phyloP scores from a whole-genome alignment of 2,888 invertebrate species.

The Acleris cristana region DNA sequence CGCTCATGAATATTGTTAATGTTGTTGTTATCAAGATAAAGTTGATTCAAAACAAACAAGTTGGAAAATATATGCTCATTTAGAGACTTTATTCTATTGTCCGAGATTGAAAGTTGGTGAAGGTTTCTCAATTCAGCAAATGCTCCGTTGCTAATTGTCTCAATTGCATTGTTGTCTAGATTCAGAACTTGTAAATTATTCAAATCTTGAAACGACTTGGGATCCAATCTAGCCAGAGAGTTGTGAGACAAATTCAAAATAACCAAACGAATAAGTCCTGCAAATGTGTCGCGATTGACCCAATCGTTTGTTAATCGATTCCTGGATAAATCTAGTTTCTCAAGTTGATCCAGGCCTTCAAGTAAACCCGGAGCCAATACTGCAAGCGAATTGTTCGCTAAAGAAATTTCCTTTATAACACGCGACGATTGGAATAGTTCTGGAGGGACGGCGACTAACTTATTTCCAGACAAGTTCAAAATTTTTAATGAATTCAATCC shows the following conservation, averaged over 20 bases:
- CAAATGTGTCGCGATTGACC: constrained; percentile 91
- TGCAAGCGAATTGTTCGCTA: constrained; percentile 91
- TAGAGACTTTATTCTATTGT: constrained; percentile 87
- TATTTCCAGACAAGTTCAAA: constrained; percentile 92
- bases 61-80: constrained; percentile 88
- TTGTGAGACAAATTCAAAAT: constrained; percentile 90
- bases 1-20: constrained; percentile 86
- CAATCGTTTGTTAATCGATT: constrained; percentile 90
- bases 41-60: constrained; percentile 88
- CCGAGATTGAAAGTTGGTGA: constrained; percentile 88
- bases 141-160: constrained; percentile 87
- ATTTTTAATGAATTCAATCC: constrained; percentile 87
- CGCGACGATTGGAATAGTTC: constrained; percentile 89
- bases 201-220: constrained; percentile 89
- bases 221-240: constrained; percentile 87
- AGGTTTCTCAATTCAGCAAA: constrained; percentile 90
- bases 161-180: constrained; percentile 89
- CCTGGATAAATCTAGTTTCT: constrained; percentile 88
- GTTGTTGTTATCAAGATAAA: constrained; percentile 89
- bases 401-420: constrained; percentile 88
- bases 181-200: constrained; percentile 89
- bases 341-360: constrained; percentile 88
- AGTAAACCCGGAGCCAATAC: constrained; percentile 90
- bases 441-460: constrained; percentile 90
- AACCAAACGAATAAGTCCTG: constrained; percentile 88